Evolutionary conservation across 1,140 invertebrate species (phyloP).

Genomic region (Propsilocerus akamusi): DNA sequence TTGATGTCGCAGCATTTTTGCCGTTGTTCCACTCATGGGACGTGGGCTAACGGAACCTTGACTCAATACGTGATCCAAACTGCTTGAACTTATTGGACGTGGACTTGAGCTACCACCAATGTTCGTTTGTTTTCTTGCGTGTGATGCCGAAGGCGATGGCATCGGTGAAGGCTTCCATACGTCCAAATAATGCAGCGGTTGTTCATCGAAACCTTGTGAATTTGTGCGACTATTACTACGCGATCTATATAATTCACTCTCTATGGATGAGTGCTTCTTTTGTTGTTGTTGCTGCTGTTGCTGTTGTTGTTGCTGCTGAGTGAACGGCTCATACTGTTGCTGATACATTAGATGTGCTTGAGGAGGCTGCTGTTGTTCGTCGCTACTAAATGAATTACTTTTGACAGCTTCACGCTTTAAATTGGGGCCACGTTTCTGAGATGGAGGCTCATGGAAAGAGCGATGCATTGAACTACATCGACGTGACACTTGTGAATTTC

Average conservation of each 20-base stretch:
- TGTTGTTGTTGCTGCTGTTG: constrained; percentile 9
- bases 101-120: too few species aligned
- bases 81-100: background rate
- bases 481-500: constrained; percentile 8
- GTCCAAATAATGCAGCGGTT: background rate
- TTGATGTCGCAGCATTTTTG: background rate
- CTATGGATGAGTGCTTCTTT: constrained; percentile 16
- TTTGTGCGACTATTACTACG: constrained; percentile 23
- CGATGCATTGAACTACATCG: constrained; percentile 21
- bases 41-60: background rate
- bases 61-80: background rate
- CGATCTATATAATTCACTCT: constrained; percentile 21
- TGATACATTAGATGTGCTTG: background rate
- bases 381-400: background rate
- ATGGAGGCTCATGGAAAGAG: constrained; percentile 22
- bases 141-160: background rate
- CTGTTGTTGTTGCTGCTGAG: background rate
- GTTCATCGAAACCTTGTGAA: constrained; percentile 12
- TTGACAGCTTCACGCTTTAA: background rate
- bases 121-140: background rate
- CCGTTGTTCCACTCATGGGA: background rate
- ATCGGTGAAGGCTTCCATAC: background rate
- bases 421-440: constrained; percentile 10
- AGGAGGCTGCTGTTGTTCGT: background rate
- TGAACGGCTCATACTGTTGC: background rate